Evolutionary conservation across 2,113 vertebrate genomes (phyloP).

Genomic region (Takifugu flavidus): DNA sequence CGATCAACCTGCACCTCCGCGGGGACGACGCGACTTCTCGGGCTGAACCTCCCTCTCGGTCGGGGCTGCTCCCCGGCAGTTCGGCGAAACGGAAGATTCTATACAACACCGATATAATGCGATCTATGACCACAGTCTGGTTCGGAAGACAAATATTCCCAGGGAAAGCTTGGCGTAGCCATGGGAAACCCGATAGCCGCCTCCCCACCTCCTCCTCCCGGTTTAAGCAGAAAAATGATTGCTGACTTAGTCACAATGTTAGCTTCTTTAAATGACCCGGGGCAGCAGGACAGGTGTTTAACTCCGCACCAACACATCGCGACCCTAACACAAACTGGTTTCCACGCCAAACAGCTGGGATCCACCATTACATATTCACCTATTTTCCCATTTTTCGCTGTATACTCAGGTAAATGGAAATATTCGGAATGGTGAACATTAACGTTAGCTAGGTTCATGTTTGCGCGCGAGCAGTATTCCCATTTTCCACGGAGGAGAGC

Average conservation of each 20-base stretch:
- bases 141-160: conserved; percentile 18
- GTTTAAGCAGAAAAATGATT: conserved; percentile 20
- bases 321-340: background rate
- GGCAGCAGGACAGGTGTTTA: conserved; percentile 42
- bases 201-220: conserved; percentile 9
- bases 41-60: conserved; percentile 12
- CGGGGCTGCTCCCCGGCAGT: background rate
- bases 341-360: background rate
- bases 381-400: background rate
- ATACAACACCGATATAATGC: background rate
- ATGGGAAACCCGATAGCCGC: conserved; percentile 60
- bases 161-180: conserved; percentile 64
- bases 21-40: conserved; percentile 53
- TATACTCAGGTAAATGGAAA: background rate
- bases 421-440: conserved; percentile 14
- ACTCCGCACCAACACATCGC: background rate
- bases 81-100: background rate
- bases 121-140: conserved; percentile 1
- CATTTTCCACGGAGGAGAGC: background rate
- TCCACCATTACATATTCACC: background rate
- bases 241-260: conserved; percentile 17
- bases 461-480: background rate
- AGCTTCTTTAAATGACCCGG: conserved; percentile 10
- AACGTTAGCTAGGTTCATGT: conserved; percentile 19
- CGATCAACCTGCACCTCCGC: conserved; percentile 40